These are phyloP conservation scores for Lordiphosa mommai DNA, from an alignment of 1,140 invertebrate species.

Conservation along the genomic window DNA sequence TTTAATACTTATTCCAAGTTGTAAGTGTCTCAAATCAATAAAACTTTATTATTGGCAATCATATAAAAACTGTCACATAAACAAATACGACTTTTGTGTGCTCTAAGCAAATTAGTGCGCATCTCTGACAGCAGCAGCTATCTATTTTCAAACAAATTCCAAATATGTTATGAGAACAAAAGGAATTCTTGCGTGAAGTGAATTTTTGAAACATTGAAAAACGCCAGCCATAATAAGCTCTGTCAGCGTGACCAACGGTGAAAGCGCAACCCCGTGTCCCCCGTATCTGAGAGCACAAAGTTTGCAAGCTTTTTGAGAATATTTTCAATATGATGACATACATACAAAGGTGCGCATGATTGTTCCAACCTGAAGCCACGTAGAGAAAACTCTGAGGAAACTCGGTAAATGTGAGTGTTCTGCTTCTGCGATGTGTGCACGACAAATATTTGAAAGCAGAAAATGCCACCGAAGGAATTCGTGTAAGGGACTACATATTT, in stretches of 20 bases:
- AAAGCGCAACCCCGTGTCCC: conserved; percentile 4
- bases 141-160: too few species aligned
- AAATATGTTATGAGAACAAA: conserved; percentile 47
- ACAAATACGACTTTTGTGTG: too few species aligned
- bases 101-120: too few species aligned
- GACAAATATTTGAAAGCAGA: conserved; percentile 54
- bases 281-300: conserved; percentile 17
- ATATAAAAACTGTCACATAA: too few species aligned
- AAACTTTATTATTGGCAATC: too few species aligned
- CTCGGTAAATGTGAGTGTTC: conserved; percentile 17
- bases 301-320: conserved; percentile 43
- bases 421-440: conserved; percentile 36
- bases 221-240: conserved; percentile 41
- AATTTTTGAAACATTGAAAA: conserved; percentile 47
- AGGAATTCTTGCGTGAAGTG: conserved; percentile 50
- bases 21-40: too few species aligned
- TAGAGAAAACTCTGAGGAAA: conserved; percentile 16
- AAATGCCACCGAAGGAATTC: conserved; percentile 52
- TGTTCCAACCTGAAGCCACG: conserved; percentile 17
- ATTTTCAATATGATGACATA: conserved; percentile 44
- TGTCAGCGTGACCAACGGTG: conserved; percentile 43
- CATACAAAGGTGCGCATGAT: conserved; percentile 19
- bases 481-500: conserved; percentile 55
- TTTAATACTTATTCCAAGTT: too few species aligned
- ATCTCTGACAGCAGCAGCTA: too few species aligned